Conservation (phyloP, 2,888 invertebrate species). For the Nesidiocoris tenuis region DNA sequence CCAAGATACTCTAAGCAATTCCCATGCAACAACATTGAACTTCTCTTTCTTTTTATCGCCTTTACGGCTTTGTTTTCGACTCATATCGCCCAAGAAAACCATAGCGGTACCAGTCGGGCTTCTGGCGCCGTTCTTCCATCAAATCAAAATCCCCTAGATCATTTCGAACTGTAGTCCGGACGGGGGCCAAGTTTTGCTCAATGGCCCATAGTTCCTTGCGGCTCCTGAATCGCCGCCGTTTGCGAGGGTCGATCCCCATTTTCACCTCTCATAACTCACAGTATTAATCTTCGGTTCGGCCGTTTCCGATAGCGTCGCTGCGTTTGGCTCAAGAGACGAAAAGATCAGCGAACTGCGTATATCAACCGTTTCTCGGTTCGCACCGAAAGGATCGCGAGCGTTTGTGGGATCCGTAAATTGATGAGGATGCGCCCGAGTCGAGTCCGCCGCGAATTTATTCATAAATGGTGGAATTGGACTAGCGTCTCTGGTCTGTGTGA, state of each 20-base stretch:
- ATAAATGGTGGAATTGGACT: no score
- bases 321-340: not conserved
- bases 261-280: not conserved
- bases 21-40: no score
- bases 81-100: not conserved
- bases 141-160: not conserved
- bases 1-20: no score
- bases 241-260: not conserved
- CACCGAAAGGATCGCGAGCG: no score
- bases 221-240: not conserved
- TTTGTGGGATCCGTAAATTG: no score
- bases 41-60: no score
- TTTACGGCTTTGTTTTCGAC: no score
- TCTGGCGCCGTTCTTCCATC: not conserved
- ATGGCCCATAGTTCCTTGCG: not conserved
- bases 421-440: no score
- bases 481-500: no score
- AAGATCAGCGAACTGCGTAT: not conserved
- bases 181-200: not conserved
- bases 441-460: no score
- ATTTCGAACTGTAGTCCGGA: not conserved
- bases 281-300: not conserved
- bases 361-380: no score
- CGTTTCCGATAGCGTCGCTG: not conserved
- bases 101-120: not conserved